Base-by-base conservation (phyloP, 1,140 invertebrate species). In the Dinothrombium tinctorium region DNA sequence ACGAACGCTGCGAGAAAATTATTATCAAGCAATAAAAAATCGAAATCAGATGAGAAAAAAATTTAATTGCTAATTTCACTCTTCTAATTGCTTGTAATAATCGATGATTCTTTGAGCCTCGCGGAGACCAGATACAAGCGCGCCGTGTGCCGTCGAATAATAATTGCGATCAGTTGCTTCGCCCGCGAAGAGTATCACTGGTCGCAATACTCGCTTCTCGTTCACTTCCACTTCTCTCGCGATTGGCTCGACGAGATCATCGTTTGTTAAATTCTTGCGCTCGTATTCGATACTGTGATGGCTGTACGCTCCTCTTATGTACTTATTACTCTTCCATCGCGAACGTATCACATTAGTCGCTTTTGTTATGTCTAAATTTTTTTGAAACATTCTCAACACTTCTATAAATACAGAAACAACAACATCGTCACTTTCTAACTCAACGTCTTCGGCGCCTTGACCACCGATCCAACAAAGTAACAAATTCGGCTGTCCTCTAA, bases 111-210 rank as follows among this genome's bases (percentile, higher is more conserved):
- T 9, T 9, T 40, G 32, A 2, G 65, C 62, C 44, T 64, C 64
- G 44, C 57, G 42, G 41, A 55, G 46, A 6, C 66, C 66, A 24
- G 55, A 60, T 33, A 61, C 48, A 41, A 60, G 56, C 12, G 66
- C 66, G 4, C 76, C 76, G 54, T 79, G 74, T 3, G 69, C 68
- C 5, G 75, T 78, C 1, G 74, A 76, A 55, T 72, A 79, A 53
- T 68, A 72, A 47, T 68, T 59, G 22, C 66, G 60, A 48, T 76
- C 69, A 0, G 80, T 84, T 1, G 78, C 80, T 61, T 89, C 83
- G 0, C 83, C 83, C 32, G 81, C 82, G 57, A 87, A 87, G 17
- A 82, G 54, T 15, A 89, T 52, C 22, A 66, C 51, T 41, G 73
- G 68, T 8, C 44, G 43, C 15, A 37, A 45, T 37, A 31, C 19